Conservation (phyloP, 2,113 vertebrate genomes). For the Butorides virescens region DNA sequence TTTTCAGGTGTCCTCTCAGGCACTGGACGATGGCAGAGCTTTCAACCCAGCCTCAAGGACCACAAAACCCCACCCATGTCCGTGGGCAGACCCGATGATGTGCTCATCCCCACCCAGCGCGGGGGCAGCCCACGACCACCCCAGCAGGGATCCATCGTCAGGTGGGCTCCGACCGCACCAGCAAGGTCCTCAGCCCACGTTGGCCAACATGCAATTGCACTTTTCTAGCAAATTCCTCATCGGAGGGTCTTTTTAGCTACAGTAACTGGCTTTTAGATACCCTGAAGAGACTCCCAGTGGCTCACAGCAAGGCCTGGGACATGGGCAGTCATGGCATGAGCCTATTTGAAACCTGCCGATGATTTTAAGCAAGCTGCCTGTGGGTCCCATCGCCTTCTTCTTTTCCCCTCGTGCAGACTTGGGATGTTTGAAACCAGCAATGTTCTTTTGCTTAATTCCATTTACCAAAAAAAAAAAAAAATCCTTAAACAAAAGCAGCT, state of each 20-base stretch:
- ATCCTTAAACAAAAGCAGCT: not conserved
- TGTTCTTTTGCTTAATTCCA: not conserved
- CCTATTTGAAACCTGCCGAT: not conserved
- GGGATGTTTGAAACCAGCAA: not conserved
- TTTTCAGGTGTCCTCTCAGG: not conserved
- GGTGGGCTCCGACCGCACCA: accelerated
- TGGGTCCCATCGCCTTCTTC: not conserved
- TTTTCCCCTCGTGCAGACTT: accelerated
- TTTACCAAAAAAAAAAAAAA: not conserved
- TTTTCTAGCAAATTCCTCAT: not conserved
- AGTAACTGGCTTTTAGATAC: too few species aligned
- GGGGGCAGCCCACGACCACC: not conserved
- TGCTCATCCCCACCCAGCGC: not conserved
- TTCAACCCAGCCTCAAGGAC: not conserved
- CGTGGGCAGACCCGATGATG: accelerated
- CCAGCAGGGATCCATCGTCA: not conserved
- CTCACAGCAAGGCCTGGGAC: not conserved
- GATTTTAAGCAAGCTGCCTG: not conserved
- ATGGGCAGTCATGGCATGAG: accelerated
- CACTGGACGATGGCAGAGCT: not conserved
- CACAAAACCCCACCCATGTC: not conserved
- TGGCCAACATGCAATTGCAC: accelerated
- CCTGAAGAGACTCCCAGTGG: not conserved
- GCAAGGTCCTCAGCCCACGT: not conserved
- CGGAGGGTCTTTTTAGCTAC: not conserved